Base-by-base conservation (phyloP, 2,113 vertebrate species). In the Dissostichus mawsoni region DNA sequence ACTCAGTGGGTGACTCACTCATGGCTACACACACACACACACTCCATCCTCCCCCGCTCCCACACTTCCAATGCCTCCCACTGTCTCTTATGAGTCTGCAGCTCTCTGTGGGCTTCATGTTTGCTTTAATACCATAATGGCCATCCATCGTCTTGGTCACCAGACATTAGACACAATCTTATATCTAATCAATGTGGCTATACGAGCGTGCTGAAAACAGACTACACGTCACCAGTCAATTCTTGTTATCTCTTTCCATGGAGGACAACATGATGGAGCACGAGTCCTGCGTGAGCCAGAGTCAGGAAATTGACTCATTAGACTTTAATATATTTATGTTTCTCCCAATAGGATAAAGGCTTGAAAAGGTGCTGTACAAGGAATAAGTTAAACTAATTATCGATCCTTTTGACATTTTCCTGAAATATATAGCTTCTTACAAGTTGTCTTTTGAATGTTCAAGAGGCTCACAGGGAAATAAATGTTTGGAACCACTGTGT, bases 1-100 rank as follows among this genome's bases (percentile, higher is more conserved):
- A 84, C 77, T 86, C 82, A 87, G 50, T 36, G 53, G 23, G 57
- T 74, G 78, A 86, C 23, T 78, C 76, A 83, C 57, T 66, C 44
- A 70, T 57, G 64, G 16, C n/a, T 6, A n/a, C 8, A 47, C 63
- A 47, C 50, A 33, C 33, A 33, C 48, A 10, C 53, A 4, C 69
- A 17, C 64, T 1, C 3, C 3, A 2, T 3, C 29, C 61, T 33
- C 65, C 16, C 63, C 25, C 57, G n/a, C 20, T 68, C 59, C n/a
- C 5, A 55, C 25, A 61, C 36, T 8, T 66, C 23, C 77, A 62
- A 52, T 47, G 61, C 51, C 44, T 82, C 65, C 66, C 55, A 25
- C 36, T 36, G 50, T 62, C 14, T 74, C 55, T 58, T 69, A 59
- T 25, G 17, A 45, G 18, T 25, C 52, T 63, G 29, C 44, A 17